phyloP scores from a whole-genome alignment of 2,888 invertebrate species.

The Linyphia triangularis region DNA sequence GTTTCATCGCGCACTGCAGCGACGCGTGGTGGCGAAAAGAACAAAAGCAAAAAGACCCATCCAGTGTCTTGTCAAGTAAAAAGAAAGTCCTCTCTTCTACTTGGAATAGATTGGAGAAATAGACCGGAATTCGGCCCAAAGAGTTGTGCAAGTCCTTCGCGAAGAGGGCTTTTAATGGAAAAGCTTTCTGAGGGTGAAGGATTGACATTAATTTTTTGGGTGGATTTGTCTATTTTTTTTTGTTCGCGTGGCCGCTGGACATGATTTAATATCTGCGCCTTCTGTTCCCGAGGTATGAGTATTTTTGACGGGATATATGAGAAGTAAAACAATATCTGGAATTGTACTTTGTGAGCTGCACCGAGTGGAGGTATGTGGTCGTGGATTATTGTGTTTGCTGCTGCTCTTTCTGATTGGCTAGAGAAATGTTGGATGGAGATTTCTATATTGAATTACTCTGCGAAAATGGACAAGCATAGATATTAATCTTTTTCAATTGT shows the following conservation, averaged over 20 bases:
- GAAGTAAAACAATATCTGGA: background rate
- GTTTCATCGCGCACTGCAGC: constrained; percentile 42
- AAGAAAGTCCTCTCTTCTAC: background rate
- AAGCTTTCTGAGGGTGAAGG: constrained; percentile 34
- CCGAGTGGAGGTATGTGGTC: background rate
- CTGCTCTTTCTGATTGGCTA: background rate
- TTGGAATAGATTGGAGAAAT: background rate
- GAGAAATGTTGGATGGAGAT: background rate
- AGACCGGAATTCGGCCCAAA: background rate
- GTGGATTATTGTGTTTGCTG: constrained; percentile 14
- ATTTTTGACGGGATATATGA: constrained; percentile 14
- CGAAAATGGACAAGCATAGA: background rate
- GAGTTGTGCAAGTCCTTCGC: background rate
- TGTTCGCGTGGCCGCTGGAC: background rate
- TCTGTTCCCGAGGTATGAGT: constrained; percentile 36
- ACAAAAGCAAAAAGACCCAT: background rate
- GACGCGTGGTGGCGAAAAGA: constrained; percentile 18
- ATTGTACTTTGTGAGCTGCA: background rate
- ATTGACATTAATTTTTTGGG: constrained; percentile 29
- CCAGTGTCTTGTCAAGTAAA: constrained; percentile 49
- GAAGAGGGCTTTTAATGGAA: constrained; percentile 28
- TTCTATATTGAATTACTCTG: background rate
- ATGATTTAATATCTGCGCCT: constrained; percentile 47
- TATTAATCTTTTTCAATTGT: background rate
- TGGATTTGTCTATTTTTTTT: background rate